Evolutionary conservation across 2,888 invertebrate species (phyloP), one percentile per base, ranked within the genome.

Genomic region (Oasisia sp.): DNA sequence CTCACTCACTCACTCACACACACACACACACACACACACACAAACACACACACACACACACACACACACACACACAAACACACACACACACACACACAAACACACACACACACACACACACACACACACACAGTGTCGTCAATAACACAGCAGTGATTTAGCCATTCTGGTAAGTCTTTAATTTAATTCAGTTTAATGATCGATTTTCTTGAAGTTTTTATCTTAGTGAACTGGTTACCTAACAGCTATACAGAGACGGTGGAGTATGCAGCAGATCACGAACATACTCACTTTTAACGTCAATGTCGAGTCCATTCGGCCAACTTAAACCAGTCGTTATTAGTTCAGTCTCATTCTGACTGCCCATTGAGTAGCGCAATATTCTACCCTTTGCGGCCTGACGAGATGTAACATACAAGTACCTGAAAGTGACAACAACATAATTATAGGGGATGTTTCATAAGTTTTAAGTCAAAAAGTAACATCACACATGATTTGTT

Each of bases 301-400:
- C 99, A 89, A 99, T 97, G 0, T 98, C 98, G 94, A 99, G 97
- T 1, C 98, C 99, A 93, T 98, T 98, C 0, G 99, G 98, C 96
- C 98, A 98, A 2, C 95, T 94, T 14, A 93, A 93, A 93, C 98
- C 97, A n/a, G 97, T 97, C 19, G 97, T 97, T 0, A 98, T 97
- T 89, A 99, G 97, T 0, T 97, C 96, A 93, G 97, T 97, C 45
- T 98, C 97, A 92, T 97, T 97, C 0, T 97, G 97, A 0, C 99
- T 98, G 95, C 98, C 98, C 95, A 98, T 96, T 93, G 97, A 97
- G 4, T 98, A 97, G 58, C 98, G 97, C 95, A 98, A 98, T 92
- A 99, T 98, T n/a, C 91, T 91, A 58, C 93, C 93, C 27, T 92
- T 89, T 19, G 12, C n/a, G n/a, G 58, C 7, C 7, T 93, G 50